Conservation (phyloP, 2,797 vertebrate genomes). For the Hafferia zeledoni region DNA sequence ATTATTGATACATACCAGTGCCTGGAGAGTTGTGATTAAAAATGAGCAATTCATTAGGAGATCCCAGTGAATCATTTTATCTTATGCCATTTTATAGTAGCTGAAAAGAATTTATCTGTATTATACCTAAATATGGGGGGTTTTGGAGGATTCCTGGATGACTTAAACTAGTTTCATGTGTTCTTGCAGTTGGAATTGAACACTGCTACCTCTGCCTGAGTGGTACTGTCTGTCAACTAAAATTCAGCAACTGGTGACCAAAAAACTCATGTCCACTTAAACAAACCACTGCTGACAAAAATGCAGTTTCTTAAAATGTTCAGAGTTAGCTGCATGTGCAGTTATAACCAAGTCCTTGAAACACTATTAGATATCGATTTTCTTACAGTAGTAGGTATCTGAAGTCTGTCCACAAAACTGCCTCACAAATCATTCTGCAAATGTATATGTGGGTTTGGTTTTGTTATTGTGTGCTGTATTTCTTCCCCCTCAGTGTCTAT, state of each 20-base stretch:
- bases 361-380: accelerated
- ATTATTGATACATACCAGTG: neutral
- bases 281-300: neutral
- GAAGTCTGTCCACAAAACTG: neutral
- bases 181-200: neutral
- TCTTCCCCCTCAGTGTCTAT: neutral
- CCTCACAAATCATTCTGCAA: neutral
- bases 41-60: neutral
- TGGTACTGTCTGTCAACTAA: neutral
- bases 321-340: neutral
- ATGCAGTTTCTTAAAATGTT: neutral
- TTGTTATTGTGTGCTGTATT: neutral
- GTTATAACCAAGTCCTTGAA: neutral
- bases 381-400: neutral
- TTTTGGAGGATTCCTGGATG: neutral
- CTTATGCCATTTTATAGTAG: neutral
- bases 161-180: neutral
- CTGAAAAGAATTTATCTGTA: neutral
- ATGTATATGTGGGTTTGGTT: accelerated
- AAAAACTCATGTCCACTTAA: accelerated
- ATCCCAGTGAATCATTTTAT: neutral
- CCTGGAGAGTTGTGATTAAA: slow-evolving; percentile 21
- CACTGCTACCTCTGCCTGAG: neutral
- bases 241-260: neutral
- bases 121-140: neutral